Percentiles rank a stretch among this genome's conserved stretches.
These are phyloP conservation scores for Shargacucullia verbasci DNA, from an alignment of 2,888 invertebrate species.

Conservation along the genomic window DNA sequence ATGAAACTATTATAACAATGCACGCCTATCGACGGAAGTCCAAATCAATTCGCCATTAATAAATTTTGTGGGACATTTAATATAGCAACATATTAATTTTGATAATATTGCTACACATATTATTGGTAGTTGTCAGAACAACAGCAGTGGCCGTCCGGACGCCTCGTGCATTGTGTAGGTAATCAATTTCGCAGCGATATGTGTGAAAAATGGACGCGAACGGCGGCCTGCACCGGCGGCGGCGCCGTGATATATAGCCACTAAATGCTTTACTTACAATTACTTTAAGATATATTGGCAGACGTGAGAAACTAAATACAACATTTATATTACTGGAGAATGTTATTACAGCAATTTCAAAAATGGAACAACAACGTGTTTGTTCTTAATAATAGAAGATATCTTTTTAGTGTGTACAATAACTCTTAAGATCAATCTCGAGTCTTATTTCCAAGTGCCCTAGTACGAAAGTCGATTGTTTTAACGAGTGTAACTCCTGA, in stretches of 20 bases:
- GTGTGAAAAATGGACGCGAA: slow-evolving; percentile 75
- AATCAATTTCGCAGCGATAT: slow-evolving; percentile 76
- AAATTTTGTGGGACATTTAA: slow-evolving; percentile 52
- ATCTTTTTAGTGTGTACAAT: too few species aligned
- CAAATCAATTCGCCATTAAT: slow-evolving; percentile 64
- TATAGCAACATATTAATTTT: slow-evolving; percentile 17
- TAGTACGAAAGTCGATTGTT: too few species aligned
- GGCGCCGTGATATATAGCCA: slow-evolving; percentile 71
- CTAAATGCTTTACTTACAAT: slow-evolving; percentile 74
- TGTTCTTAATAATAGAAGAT: too few species aligned
- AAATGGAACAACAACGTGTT: slow-evolving; percentile 7
- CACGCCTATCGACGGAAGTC: slow-evolving; percentile 58
- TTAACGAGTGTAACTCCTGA: too few species aligned
- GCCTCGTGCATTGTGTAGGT: slow-evolving; percentile 59
- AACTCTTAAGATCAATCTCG: too few species aligned
- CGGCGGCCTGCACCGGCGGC: slow-evolving; percentile 63
- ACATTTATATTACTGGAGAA: slow-evolving; percentile 25
- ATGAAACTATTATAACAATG: slow-evolving; percentile 80
- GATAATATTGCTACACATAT: slow-evolving; percentile 25
- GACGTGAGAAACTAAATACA: slow-evolving; percentile 64
- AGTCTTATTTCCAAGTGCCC: too few species aligned
- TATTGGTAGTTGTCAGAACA: slow-evolving; percentile 41
- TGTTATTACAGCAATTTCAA: slow-evolving; percentile 12
- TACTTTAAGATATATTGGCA: slow-evolving; percentile 69
- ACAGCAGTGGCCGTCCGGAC: slow-evolving; percentile 36